A percentile compares a stretch with the other conserved stretches of the same genome.
Conservation (phyloP, 2,113 vertebrate genomes). For the Vidua chalybeata region DNA sequence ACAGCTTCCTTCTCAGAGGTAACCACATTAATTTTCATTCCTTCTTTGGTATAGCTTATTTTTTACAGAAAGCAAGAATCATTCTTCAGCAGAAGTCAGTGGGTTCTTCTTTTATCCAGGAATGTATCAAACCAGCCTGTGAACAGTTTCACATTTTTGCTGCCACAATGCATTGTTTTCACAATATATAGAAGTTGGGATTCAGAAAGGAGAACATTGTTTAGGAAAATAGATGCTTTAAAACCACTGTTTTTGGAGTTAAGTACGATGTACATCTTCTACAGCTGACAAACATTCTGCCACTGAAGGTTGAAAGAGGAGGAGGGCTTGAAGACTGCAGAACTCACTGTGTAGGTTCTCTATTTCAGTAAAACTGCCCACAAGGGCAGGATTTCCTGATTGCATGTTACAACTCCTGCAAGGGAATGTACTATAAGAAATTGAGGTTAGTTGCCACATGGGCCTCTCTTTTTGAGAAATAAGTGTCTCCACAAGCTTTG, state of each 20-base stretch:
- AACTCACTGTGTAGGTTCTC: neutral
- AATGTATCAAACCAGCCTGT: neutral
- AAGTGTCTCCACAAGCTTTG: neutral
- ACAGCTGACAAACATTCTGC: neutral
- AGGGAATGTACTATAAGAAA: neutral
- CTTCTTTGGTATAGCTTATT: neutral
- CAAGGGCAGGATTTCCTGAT: neutral
- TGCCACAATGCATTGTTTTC: neutral
- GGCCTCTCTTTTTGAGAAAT: neutral
- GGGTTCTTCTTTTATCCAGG: neutral
- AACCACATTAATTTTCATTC: conserved; percentile 36
- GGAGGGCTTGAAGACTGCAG: neutral
- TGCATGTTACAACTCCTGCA: neutral
- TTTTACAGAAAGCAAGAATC: neutral
- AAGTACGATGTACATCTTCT: neutral
- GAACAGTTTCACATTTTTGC: neutral
- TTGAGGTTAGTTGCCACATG: neutral
- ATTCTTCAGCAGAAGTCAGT: neutral
- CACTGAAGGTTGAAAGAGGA: neutral
- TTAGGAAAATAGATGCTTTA: neutral
- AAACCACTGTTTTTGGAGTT: neutral
- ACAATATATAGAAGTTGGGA: neutral
- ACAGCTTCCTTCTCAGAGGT: conserved; percentile 48
- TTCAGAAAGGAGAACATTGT: neutral
- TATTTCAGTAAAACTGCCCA: neutral